Evolutionary conservation across 2,888 invertebrate genomes (phyloP).

Genomic region (Cephus pygmeus): DNA sequence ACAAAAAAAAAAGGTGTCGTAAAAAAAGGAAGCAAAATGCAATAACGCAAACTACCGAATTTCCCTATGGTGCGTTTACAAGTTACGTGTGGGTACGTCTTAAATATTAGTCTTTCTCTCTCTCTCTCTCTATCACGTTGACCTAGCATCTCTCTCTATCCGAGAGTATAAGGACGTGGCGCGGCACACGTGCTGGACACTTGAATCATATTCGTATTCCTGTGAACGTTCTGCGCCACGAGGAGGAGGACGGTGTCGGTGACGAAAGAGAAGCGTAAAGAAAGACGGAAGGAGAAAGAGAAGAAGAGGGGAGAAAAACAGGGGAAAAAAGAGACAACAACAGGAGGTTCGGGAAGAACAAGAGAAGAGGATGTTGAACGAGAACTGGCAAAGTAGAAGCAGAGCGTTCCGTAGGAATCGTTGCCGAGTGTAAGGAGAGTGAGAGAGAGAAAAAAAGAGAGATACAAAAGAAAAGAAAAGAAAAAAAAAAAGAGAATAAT

Average conservation of each 20-base stretch:
- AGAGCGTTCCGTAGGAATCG: too few species aligned
- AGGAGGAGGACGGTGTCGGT: background rate
- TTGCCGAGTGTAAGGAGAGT: background rate
- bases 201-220: slow-evolving; percentile 27
- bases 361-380: too few species aligned
- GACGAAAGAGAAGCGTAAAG: slow-evolving; percentile 1
- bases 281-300: background rate
- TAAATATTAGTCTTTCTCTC: too few species aligned
- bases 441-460: slow-evolving; percentile 20
- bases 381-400: too few species aligned
- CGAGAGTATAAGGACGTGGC: slow-evolving; percentile 10
- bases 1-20: background rate
- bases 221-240: background rate
- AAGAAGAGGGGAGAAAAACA: background rate
- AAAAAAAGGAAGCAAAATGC: background rate
- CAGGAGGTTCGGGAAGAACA: background rate
- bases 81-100: background rate
- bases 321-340: background rate
- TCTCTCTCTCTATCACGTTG: too few species aligned
- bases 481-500: slow-evolving; percentile 25
- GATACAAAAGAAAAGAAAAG: slow-evolving; percentile 26
- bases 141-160: too few species aligned
- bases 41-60: background rate
- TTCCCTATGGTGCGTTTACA: background rate
- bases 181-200: slow-evolving; percentile 40